Evolutionary conservation across 2,888 invertebrate species (phyloP).

Genomic region (Masnerella sp.): DNA sequence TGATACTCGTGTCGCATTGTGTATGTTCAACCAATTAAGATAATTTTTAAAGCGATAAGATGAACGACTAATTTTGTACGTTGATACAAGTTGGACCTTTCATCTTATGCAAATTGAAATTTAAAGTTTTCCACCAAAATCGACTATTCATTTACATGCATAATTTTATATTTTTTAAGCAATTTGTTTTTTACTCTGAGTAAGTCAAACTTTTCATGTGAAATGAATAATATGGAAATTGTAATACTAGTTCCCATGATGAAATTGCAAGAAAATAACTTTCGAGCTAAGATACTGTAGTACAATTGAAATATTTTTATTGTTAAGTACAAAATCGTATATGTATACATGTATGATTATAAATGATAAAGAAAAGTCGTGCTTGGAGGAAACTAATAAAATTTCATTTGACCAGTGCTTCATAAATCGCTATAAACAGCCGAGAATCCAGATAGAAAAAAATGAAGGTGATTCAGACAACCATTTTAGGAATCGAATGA

Average conservation of each 20-base stretch:
- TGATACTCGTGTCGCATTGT: background rate
- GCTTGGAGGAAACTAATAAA: constrained; percentile 16
- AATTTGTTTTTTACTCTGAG: background rate
- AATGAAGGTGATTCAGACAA: constrained; percentile 11
- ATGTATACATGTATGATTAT: background rate
- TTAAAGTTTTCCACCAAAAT: background rate
- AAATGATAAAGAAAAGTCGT: too few species aligned
- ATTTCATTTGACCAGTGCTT: constrained; percentile 25
- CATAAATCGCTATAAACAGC: constrained; percentile 21
- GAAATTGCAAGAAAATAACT: too few species aligned
- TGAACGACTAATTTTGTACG: background rate
- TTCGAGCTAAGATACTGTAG: too few species aligned
- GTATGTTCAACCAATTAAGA: constrained; percentile 19
- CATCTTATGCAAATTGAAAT: constrained; percentile 16
- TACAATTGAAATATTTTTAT: constrained; percentile 10
- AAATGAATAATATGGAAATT: too few species aligned
- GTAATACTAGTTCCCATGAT: too few species aligned
- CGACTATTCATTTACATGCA: background rate
- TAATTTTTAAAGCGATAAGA: constrained; percentile 20
- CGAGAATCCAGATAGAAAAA: constrained; percentile 35
- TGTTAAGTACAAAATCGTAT: constrained; percentile 1
- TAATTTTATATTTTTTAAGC: background rate
- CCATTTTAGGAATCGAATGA: constrained; percentile 16
- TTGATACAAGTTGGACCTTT: background rate
- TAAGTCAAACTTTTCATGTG: too few species aligned